phyloP scores from a whole-genome alignment of 2,113 vertebrate species.

The Hiodon alosoides region DNA sequence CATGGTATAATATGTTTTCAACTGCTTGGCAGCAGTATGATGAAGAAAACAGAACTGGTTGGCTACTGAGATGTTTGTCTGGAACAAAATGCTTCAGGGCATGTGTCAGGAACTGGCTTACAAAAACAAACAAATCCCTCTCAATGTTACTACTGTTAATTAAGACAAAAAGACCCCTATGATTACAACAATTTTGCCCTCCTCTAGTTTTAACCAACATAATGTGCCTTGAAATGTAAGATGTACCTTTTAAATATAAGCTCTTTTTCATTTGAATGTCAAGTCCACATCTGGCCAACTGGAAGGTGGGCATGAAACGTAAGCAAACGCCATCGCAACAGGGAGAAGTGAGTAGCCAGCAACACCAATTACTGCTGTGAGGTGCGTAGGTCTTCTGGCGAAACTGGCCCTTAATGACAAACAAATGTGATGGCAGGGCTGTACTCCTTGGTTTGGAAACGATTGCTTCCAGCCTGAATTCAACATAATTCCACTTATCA shows the following conservation, averaged over 20 bases:
- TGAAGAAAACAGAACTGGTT: neutral
- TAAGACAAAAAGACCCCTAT: slow-evolving; percentile 12
- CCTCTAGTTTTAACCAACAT: neutral
- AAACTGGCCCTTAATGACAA: slow-evolving; percentile 21
- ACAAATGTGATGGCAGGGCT: slow-evolving; percentile 39
- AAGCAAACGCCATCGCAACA: slow-evolving; percentile 9
- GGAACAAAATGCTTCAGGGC: slow-evolving; percentile 5
- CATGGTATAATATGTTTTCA: too few relatives aligned
- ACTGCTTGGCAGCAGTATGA: neutral
- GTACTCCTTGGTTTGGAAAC: slow-evolving; percentile 33
- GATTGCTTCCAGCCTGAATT: slow-evolving; percentile 51
- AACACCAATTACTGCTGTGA: slow-evolving; percentile 10
- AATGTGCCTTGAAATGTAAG: neutral
- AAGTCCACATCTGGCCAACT: neutral
- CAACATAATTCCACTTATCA: slow-evolving; percentile 35
- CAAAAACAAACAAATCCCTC: slow-evolving; percentile 19
- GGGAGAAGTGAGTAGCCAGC: neutral
- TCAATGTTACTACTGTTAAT: slow-evolving; percentile 21
- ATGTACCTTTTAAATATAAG: neutral
- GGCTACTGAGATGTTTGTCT: slow-evolving; percentile 7
- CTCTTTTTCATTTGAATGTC: neutral
- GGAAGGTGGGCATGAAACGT: slow-evolving; percentile 1
- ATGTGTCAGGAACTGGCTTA: slow-evolving; percentile 1
- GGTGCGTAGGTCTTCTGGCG: slow-evolving; percentile 20
- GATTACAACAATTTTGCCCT: slow-evolving; percentile 17